Conservation (phyloP, 2,888 invertebrate species). For the Orchesellides sinensis region DNA sequence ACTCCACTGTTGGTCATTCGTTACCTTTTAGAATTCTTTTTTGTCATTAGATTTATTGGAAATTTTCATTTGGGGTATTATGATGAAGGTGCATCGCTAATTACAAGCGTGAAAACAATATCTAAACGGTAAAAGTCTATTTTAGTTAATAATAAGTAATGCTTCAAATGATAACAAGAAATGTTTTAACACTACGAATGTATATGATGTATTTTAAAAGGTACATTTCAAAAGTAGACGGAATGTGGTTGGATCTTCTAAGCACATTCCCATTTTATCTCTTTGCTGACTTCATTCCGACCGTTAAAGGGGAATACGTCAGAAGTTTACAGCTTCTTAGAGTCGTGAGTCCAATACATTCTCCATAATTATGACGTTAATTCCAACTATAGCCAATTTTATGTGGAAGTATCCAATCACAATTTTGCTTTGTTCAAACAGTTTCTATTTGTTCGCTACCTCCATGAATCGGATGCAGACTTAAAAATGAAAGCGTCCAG, state of each 20-base stretch:
- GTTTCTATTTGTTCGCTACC: slow-evolving; percentile 67
- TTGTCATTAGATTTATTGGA: slow-evolving; percentile 67
- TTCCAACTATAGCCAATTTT: not conserved
- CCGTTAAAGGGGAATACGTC: slow-evolving; percentile 42
- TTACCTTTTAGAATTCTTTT: slow-evolving; percentile 67
- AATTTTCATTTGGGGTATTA: slow-evolving; percentile 71
- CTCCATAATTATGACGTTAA: not conserved
- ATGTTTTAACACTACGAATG: not conserved
- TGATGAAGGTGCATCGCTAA: slow-evolving; percentile 57
- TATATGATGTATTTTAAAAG: no score
- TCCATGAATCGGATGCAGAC: slow-evolving; percentile 68
- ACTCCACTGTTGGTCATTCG: slow-evolving; percentile 10
- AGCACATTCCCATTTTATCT: slow-evolving; percentile 68
- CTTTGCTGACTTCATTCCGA: not conserved
- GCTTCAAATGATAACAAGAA: no score
- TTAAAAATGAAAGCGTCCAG: slow-evolving; percentile 68
- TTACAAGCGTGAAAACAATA: slow-evolving; percentile 51
- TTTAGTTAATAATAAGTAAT: no score
- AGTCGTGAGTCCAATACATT: slow-evolving; percentile 53
- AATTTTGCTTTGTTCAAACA: slow-evolving; percentile 11
- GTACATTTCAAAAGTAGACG: slow-evolving; percentile 57
- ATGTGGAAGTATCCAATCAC: not conserved
- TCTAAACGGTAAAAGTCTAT: slow-evolving; percentile 55
- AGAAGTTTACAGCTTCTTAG: slow-evolving; percentile 66
- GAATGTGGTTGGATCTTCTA: slow-evolving; percentile 66